phyloP scores from a whole-genome alignment of 1,140 invertebrate genomes.

The Brachionus koreanus region DNA sequence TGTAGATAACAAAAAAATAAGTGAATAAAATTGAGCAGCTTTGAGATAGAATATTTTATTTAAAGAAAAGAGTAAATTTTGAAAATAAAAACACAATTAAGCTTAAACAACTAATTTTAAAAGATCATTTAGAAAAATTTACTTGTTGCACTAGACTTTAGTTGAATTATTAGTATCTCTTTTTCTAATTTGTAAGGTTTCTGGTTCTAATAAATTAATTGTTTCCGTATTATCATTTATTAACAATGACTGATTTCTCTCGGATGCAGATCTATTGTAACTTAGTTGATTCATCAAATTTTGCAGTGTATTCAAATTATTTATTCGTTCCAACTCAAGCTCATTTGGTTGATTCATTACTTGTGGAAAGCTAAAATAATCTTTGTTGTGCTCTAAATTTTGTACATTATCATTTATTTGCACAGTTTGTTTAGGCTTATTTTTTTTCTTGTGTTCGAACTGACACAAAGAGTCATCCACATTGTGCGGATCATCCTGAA shows the following conservation, averaged over 20 bases:
- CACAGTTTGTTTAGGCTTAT: not conserved
- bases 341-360: not conserved
- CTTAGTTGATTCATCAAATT: not conserved
- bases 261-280: not conserved
- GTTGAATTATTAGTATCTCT: conserved; percentile 13
- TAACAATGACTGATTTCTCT: not conserved
- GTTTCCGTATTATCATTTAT: conserved; percentile 13
- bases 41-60: too few species aligned
- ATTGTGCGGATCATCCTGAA: conserved; percentile 28
- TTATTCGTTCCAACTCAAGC: not conserved
- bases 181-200: conserved; percentile 18
- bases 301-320: not conserved
- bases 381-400: not conserved
- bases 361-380: conserved; percentile 23
- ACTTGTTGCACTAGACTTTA: not conserved
- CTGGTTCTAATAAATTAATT: not conserved
- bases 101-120: not conserved
- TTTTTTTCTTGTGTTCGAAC: conserved; percentile 38
- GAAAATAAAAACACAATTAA: not conserved
- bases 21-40: too few species aligned
- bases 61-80: too few species aligned
- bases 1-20: too few species aligned
- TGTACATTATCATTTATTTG: not conserved
- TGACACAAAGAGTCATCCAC: not conserved
- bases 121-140: not conserved